Evolutionary conservation across 2,113 vertebrate genomes (phyloP), one percentile per base, ranked within the genome.

Genomic region (Aramus guarauna): DNA sequence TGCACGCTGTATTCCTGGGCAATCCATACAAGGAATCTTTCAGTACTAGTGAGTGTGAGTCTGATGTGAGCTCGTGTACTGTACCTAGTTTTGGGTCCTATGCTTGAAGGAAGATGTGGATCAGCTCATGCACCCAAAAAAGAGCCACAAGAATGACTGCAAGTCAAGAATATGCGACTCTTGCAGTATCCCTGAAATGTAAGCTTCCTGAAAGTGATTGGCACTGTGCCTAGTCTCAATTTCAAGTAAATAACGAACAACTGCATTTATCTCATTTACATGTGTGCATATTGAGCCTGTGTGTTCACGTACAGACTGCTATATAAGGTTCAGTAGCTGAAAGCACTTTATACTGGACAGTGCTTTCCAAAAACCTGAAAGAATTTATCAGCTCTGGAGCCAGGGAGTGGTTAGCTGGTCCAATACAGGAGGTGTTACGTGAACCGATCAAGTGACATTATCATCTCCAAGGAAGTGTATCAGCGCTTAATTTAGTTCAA

Each of bases 391-490:
- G 34, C 67, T 83, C 48, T 80, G 67, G 13, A 85, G 39, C 27
- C 43, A 76, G 68, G 36, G 32, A 69, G 16, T 9, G 4, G 37
- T 52, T 45, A 77, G 58, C 74, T 34, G 26, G 53, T 60, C 23
- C 58, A 52, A 1, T 24, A 30, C 15, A 60, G 66, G 48, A 90
- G 39, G 4, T 17, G 20, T 26, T n/a, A 45, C 0, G 0, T 41
- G 32, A 78, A 71, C 26, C 41, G 24, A 81, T 36, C n/a, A 43
- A 48, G 20, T n/a, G 43, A 58, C 26, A 30, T 41, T 6, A 59
- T 11, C 0, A 11, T 39, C 58, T 80, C 47, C 66, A 63, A 32
- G 22, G 29, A 78, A 88, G 39, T 23, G 4, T 6, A 53, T 58
- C 26, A 9, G 29, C 32, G 36, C 13, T 76, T 63, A 30, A 66